These are phyloP conservation scores for Scalopus aquaticus DNA, from an alignment of 2,113 vertebrate species.

Conservation along the genomic window DNA sequence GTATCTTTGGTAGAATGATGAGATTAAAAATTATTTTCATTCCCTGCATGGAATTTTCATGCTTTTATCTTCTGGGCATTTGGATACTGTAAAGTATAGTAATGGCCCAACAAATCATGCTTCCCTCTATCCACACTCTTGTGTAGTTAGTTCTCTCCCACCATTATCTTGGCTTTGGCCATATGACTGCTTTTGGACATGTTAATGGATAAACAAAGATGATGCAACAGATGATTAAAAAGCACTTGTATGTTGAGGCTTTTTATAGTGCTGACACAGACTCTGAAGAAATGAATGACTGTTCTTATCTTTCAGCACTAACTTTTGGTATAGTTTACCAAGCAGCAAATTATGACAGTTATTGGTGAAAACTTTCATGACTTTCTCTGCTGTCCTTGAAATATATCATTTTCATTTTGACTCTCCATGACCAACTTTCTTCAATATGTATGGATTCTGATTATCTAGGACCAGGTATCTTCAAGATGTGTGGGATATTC, in stretches of 20 bases:
- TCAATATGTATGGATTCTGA: neutral
- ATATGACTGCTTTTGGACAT: neutral
- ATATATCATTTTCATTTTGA: neutral
- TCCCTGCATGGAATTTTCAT: neutral
- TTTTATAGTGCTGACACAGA: neutral
- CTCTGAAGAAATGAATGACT: neutral
- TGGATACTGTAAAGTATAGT: neutral
- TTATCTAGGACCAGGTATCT: neutral
- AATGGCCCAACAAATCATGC: neutral
- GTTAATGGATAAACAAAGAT: neutral
- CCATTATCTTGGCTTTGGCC: neutral
- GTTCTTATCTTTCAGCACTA: neutral
- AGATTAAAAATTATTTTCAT: slow-evolving; percentile 60
- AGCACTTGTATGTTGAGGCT: neutral
- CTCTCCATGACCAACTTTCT: neutral
- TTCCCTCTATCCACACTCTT: neutral
- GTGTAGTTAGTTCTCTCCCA: neutral
- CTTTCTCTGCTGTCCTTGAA: neutral
- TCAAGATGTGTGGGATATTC: neutral
- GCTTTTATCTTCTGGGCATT: neutral
- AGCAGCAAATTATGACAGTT: neutral
- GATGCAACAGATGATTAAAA: neutral
- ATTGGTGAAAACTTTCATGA: neutral
- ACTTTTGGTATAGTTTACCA: neutral
- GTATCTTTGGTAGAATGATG: neutral